phyloP scores from a whole-genome alignment of 2,113 vertebrate species.

The Cyanoliseus patagonus region DNA sequence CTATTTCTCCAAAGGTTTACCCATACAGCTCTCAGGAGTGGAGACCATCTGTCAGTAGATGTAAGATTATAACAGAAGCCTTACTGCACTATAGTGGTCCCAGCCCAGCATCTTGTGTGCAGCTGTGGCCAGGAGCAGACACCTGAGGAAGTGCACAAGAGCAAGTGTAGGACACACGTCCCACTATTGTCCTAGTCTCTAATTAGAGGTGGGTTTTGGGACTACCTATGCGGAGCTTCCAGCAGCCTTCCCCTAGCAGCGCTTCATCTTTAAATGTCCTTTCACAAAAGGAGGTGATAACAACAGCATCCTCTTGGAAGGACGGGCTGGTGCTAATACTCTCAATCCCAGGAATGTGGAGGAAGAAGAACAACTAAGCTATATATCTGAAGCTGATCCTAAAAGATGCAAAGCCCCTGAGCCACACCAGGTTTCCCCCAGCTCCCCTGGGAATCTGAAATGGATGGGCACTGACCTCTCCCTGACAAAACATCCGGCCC shows the following conservation, averaged over 20 bases:
- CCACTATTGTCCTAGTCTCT: not conserved
- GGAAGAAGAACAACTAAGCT: not conserved
- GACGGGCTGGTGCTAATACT: not conserved
- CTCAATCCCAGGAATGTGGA: not conserved
- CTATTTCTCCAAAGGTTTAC: not conserved
- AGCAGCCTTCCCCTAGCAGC: not conserved
- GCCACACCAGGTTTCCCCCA: not conserved
- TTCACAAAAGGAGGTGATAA: not conserved
- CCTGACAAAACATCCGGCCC: not conserved
- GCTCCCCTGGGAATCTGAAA: rapidly evolving
- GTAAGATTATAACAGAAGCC: not conserved
- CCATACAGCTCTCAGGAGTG: rapidly evolving
- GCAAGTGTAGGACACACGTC: not conserved
- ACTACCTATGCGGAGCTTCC: not conserved
- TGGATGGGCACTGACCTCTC: rapidly evolving
- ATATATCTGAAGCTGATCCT: not conserved
- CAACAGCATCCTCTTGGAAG: not conserved
- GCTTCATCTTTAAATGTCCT: not conserved
- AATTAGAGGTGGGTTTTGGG: not conserved
- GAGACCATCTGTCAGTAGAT: not conserved
- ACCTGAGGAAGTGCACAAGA: not conserved
- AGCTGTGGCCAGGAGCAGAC: not conserved
- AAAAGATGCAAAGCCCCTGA: not conserved
- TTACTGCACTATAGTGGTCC: not conserved
- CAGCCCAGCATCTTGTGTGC: not conserved